Percentiles rank a stretch among this genome's conserved stretches.
Conservation (phyloP, 2,797 vertebrate species). For the Graptemys geographica region DNA sequence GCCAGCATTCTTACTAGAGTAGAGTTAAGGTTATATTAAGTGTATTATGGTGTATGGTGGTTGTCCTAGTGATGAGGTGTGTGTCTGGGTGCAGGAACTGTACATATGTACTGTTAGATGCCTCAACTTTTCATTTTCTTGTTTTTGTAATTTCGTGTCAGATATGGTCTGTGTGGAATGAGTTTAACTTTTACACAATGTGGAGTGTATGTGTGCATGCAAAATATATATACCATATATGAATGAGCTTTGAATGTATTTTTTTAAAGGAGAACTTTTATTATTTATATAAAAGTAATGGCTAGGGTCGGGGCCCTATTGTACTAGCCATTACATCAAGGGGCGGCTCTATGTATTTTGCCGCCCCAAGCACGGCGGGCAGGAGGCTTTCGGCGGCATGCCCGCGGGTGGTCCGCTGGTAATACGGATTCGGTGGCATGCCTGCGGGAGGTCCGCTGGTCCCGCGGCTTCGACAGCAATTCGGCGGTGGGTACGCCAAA, state of each 20-base stretch:
- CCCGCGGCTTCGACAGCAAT: no score
- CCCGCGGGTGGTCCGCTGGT: no score
- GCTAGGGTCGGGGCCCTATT: constrained; percentile 66
- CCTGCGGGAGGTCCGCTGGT: no score
- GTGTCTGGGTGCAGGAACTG: not conserved
- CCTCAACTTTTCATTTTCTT: constrained; percentile 6
- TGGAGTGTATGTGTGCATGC: constrained; percentile 64
- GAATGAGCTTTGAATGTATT: constrained; percentile 70
- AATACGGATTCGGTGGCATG: no score
- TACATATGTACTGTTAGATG: not conserved
- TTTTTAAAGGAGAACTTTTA: constrained; percentile 68
- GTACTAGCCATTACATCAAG: constrained; percentile 57
- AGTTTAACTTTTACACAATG: constrained; percentile 61
- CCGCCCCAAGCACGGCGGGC: no score
- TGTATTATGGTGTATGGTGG: not conserved
- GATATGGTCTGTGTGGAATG: constrained; percentile 57
- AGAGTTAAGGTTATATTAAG: not conserved
- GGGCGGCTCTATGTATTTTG: no score
- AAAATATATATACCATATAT: constrained; percentile 61
- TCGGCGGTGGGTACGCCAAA: no score
- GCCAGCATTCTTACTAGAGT: not conserved
- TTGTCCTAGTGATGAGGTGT: not conserved
- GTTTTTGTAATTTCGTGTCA: constrained; percentile 59
- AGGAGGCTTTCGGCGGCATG: no score
- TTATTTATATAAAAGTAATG: constrained; percentile 69